A percentile compares a stretch with the other conserved stretches of the same genome.
These are phyloP conservation scores for Apomyelois bistriatella DNA, from an alignment of 2,888 invertebrate genomes.

Conservation along the genomic window DNA sequence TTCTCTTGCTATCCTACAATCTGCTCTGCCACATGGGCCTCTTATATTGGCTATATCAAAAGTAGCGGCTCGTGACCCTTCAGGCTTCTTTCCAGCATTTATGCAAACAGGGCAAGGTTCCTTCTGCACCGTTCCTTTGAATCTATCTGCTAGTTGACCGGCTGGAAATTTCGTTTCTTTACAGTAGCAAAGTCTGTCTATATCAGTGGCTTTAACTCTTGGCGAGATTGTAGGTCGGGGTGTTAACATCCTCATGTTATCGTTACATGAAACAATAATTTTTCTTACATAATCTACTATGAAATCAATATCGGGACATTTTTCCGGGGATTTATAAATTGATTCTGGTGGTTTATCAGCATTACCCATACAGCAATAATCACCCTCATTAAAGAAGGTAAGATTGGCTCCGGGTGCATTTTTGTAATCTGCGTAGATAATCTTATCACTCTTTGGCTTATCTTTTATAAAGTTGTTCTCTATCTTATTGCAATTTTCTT, in stretches of 20 bases:
- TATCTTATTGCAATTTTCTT: conserved; percentile 56
- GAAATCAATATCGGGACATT: conserved; percentile 60
- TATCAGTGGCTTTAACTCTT: conserved; percentile 65
- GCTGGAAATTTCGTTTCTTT: conserved; percentile 61
- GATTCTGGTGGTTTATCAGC: conserved; percentile 66
- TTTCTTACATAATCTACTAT: conserved; percentile 68
- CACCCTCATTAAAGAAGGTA: conserved; percentile 57
- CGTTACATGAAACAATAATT: conserved; percentile 67
- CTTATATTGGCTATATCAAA: conserved; percentile 66
- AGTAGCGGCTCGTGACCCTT: conserved; percentile 31
- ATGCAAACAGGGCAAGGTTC: conserved; percentile 61
- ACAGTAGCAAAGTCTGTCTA: conserved; percentile 66
- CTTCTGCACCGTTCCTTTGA: conserved; percentile 51
- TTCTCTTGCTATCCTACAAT: conserved; percentile 66
- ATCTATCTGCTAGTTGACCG: conserved; percentile 55
- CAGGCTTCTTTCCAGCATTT: conserved; percentile 39
- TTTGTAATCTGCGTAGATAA: conserved; percentile 57
- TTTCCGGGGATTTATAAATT: conserved; percentile 57
- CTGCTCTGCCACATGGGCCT: conserved; percentile 67
- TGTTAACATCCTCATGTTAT: conserved; percentile 72
- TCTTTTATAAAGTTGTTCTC: conserved; percentile 49
- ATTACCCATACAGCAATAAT: conserved; percentile 60
- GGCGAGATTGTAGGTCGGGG: conserved; percentile 61
- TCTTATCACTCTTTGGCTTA: conserved; percentile 41
- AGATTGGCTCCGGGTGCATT: conserved; percentile 65